Evolutionary conservation across 2,113 vertebrate genomes (phyloP).

Genomic region (Equus quagga): DNA sequence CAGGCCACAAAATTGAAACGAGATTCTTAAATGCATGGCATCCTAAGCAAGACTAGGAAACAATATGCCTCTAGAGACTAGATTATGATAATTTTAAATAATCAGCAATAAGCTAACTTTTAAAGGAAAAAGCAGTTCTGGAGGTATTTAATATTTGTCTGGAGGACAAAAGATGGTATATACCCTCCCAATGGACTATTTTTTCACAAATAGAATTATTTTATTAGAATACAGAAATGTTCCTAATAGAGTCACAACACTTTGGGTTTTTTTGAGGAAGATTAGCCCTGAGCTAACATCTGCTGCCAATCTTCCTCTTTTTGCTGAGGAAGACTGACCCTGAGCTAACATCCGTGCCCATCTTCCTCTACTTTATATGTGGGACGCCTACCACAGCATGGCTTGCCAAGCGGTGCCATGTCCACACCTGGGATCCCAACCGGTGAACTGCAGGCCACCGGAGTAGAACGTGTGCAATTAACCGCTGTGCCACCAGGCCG

Average conservation of each 20-base stretch:
- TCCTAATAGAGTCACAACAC: not conserved
- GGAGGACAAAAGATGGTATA: not conserved
- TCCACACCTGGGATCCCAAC: too few species aligned
- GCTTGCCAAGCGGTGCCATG: too few species aligned
- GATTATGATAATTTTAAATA: not conserved
- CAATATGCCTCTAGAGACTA: not conserved
- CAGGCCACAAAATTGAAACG: not conserved
- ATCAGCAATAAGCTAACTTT: not conserved
- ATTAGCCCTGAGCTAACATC: too few species aligned
- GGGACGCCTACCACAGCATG: too few species aligned
- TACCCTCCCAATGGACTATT: not conserved
- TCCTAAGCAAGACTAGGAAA: not conserved
- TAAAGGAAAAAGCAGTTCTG: not conserved
- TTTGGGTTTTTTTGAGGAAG: too few species aligned
- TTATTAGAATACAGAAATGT: not conserved
- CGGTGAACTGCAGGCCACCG: too few species aligned
- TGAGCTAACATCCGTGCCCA: too few species aligned
- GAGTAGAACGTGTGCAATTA: too few species aligned
- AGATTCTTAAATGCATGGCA: not conserved
- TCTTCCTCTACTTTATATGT: too few species aligned
- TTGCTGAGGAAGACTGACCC: too few species aligned
- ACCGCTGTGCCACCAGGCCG: too few species aligned
- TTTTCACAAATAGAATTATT: constrained; percentile 34
- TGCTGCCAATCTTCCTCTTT: too few species aligned
- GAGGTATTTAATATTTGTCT: not conserved